Conservation (phyloP, 2,113 vertebrate genomes). For the Ailuropoda melanoleuca region DNA sequence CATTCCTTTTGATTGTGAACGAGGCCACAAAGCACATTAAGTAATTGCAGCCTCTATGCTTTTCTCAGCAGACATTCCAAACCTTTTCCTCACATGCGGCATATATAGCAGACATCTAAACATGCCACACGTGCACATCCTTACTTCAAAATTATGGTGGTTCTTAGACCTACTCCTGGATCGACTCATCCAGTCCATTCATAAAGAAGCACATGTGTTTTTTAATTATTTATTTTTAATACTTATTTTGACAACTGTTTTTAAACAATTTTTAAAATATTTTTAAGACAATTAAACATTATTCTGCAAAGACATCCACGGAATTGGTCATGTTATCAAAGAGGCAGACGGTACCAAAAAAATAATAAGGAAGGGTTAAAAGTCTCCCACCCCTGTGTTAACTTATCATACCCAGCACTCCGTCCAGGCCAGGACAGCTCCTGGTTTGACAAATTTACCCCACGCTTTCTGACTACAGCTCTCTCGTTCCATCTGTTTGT, state of each 20-base stretch:
- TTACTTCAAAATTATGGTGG: not conserved
- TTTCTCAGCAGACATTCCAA: not conserved
- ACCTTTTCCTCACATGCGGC: not conserved
- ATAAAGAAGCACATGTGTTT: not conserved
- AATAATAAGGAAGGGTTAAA: not conserved
- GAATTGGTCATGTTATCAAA: not conserved
- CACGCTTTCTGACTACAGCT: not conserved
- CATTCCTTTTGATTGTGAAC: not conserved
- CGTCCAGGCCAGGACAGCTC: not conserved
- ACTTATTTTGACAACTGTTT: not conserved
- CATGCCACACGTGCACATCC: not conserved
- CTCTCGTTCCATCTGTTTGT: not conserved
- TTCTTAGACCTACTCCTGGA: not conserved
- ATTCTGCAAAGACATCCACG: not conserved
- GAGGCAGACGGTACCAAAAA: not conserved
- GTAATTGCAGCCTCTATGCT: not conserved
- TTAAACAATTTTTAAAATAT: not conserved
- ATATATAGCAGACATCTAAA: not conserved
- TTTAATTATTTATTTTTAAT: not conserved
- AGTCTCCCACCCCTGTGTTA: not conserved
- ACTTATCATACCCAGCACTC: not conserved
- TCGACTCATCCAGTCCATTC: not conserved
- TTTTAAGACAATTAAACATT: not conserved
- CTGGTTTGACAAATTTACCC: not conserved
- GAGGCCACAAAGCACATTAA: not conserved